Percentiles rank a stretch among this genome's conserved stretches.
Conservation (phyloP, 2,888 invertebrate species). For the Ormyrus nitidulus region DNA sequence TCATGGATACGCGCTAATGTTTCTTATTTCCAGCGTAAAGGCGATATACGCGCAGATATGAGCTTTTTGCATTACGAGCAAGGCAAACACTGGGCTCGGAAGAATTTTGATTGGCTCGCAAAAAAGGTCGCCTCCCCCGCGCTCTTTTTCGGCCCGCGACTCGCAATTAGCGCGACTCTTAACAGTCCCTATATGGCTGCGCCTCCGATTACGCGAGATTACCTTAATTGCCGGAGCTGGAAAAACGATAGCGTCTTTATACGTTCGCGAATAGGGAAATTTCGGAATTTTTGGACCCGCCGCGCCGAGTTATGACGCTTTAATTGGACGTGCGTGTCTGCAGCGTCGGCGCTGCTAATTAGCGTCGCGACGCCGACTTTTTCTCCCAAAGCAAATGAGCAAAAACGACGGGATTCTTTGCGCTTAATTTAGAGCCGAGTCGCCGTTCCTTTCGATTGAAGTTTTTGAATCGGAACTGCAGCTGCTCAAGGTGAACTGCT, state of each 20-base stretch:
- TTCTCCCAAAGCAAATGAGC: slow-evolving; percentile 59
- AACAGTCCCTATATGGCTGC: slow-evolving; percentile 57
- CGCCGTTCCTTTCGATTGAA: neutral
- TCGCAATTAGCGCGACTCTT: slow-evolving; percentile 58
- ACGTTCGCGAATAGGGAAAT: slow-evolving; percentile 25
- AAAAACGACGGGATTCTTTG: slow-evolving; percentile 61
- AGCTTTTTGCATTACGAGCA: slow-evolving; percentile 39
- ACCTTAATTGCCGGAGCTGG: slow-evolving; percentile 34
- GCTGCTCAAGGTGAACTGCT: slow-evolving; percentile 31
- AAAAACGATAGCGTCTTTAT: slow-evolving; percentile 27
- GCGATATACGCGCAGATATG: slow-evolving; percentile 28
- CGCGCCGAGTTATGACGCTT: slow-evolving; percentile 69
- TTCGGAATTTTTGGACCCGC: slow-evolving; percentile 51
- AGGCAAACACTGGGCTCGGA: slow-evolving; percentile 52
- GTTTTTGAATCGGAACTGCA: slow-evolving; percentile 8
- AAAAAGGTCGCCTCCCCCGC: slow-evolving; percentile 57
- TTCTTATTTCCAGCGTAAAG: neutral
- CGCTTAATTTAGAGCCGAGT: slow-evolving; percentile 55
- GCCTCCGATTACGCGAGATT: slow-evolving; percentile 43
- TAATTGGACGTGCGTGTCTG: slow-evolving; percentile 69
- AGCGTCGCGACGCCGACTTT: slow-evolving; percentile 56
- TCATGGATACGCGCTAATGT: slow-evolving; percentile 39
- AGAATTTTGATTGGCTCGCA: slow-evolving; percentile 65
- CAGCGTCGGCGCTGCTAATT: slow-evolving; percentile 60
- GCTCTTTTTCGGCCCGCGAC: slow-evolving; percentile 46